These are phyloP conservation scores for Drosophila leonis DNA, from an alignment of 2,888 invertebrate species.

Conservation along the genomic window DNA sequence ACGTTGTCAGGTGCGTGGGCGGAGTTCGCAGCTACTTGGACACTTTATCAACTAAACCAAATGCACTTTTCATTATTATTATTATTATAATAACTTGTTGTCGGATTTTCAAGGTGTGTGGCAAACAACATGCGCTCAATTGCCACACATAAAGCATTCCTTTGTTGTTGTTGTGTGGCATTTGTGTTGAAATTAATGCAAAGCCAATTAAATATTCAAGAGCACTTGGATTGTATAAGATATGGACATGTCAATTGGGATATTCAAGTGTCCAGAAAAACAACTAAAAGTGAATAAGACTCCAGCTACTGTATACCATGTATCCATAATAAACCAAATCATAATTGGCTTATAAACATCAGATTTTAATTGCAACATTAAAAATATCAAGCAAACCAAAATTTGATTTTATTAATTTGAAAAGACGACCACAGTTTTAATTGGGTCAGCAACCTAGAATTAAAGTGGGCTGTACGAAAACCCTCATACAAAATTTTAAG, in stretches of 20 bases:
- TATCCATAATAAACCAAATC: not conserved
- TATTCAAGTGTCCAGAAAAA: slow-evolving; percentile 1
- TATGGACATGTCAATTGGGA: slow-evolving; percentile 20
- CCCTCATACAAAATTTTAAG: not conserved
- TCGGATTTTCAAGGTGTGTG: slow-evolving; percentile 74
- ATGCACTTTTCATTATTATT: slow-evolving; percentile 43
- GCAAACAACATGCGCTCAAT: slow-evolving; percentile 35
- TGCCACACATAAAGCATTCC: slow-evolving; percentile 36
- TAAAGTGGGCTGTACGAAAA: not conserved
- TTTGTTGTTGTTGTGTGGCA: slow-evolving; percentile 14
- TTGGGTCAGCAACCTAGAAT: not conserved
- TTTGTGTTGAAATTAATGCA: slow-evolving; percentile 18
- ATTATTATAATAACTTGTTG: slow-evolving; percentile 9
- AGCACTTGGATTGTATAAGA: slow-evolving; percentile 26
- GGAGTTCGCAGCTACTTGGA: slow-evolving; percentile 69
- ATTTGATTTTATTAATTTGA: not conserved
- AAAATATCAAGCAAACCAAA: not conserved
- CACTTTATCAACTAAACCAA: slow-evolving; percentile 68
- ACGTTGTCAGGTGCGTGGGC: slow-evolving; percentile 75
- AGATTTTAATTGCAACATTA: not conserved
- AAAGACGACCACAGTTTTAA: not conserved
- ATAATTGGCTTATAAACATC: slow-evolving; percentile 2
- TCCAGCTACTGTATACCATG: too few species aligned
- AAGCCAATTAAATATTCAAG: slow-evolving; percentile 24
- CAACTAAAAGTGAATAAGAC: not conserved